phyloP scores from a whole-genome alignment of 1,140 invertebrate species.

The Dendroctonus ponderosae region DNA sequence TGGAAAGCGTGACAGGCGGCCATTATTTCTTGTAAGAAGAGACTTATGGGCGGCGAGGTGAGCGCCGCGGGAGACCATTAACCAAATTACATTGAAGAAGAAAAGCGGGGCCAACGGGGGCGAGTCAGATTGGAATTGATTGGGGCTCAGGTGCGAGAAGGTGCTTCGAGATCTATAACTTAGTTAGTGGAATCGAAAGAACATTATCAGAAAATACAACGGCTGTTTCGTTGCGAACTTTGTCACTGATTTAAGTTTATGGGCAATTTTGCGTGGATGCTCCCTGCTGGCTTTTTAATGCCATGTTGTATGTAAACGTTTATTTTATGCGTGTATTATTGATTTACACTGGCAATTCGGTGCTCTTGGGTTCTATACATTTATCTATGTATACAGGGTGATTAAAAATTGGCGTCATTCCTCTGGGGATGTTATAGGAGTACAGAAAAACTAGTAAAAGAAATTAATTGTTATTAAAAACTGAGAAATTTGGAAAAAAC shows the following conservation, averaged over 20 bases:
- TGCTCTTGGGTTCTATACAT: no score
- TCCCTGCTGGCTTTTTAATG: not conserved
- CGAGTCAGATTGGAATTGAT: constrained; percentile 48
- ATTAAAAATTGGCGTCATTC: no score
- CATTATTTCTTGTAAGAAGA: constrained; percentile 51
- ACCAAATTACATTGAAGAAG: constrained; percentile 50
- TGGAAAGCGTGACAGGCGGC: constrained; percentile 50
- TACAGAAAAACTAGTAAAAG: no score
- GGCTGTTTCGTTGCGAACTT: constrained; percentile 5
- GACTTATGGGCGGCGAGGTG: constrained; percentile 48
- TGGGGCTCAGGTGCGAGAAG: constrained; percentile 45
- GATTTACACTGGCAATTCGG: no score
- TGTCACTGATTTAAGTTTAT: constrained; percentile 25
- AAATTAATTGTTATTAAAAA: no score
- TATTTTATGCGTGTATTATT: no score
- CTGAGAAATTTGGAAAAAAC: no score
- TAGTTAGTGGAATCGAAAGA: constrained; percentile 27
- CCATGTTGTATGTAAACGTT: not conserved
- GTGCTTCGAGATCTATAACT: constrained; percentile 26
- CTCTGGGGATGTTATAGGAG: no score
- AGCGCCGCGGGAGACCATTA: constrained; percentile 50
- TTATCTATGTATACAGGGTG: no score
- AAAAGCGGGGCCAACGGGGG: constrained; percentile 45
- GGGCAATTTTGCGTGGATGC: constrained; percentile 10
- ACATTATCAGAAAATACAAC: constrained; percentile 31